Percentiles rank a stretch among this genome's conserved stretches.
phyloP scores from a whole-genome alignment of 2,797 vertebrate genomes.

The Tapera naevia region DNA sequence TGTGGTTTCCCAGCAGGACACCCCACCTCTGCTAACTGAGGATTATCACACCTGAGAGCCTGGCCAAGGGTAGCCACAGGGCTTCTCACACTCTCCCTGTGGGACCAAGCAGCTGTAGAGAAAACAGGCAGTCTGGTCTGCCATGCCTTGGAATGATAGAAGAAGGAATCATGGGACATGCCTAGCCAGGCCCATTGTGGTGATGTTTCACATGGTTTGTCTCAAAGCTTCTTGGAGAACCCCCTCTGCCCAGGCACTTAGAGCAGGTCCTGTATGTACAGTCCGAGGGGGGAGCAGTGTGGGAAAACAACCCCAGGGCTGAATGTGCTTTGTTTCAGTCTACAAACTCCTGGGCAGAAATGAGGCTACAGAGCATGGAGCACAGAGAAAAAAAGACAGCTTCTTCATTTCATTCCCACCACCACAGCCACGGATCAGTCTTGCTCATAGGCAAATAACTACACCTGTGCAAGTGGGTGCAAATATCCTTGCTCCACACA shows the following conservation, averaged over 20 bases:
- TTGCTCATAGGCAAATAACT: background rate
- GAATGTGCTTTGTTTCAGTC: background rate
- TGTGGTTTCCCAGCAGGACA: background rate
- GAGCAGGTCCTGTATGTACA: rapidly evolving
- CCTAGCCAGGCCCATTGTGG: background rate
- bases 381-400: background rate
- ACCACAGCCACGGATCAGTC: background rate
- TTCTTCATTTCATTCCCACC: background rate
- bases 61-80: background rate
- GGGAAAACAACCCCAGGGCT: background rate
- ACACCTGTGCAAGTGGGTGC: background rate
- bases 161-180: background rate
- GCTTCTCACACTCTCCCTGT: constrained; percentile 77
- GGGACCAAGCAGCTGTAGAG: constrained; percentile 63
- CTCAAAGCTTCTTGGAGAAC: background rate
- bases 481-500: background rate
- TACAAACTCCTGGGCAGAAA: background rate
- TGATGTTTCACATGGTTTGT: background rate
- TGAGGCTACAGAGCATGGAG: rapidly evolving
- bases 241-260: background rate
- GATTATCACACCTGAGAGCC: background rate
- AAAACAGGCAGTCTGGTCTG: background rate
- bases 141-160: background rate
- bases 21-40: background rate
- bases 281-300: background rate